A percentile compares a stretch with the other conserved stretches of the same genome.
phyloP scores from a whole-genome alignment of 2,797 vertebrate species.

The Tamandua tetradactyla region DNA sequence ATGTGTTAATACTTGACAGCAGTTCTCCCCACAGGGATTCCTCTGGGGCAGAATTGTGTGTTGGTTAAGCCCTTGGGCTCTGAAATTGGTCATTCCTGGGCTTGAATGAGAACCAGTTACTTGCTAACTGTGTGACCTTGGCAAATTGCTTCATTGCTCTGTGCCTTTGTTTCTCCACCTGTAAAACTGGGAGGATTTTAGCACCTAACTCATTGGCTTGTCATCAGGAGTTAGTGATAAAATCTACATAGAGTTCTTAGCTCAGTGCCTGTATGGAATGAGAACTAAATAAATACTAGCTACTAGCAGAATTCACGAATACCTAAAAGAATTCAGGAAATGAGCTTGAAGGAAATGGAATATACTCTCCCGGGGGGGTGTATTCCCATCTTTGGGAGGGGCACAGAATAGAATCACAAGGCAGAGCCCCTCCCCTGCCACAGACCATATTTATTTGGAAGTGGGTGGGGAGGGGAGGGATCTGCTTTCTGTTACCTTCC shows the following conservation, averaged over 20 bases:
- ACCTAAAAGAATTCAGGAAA: conserved; percentile 40
- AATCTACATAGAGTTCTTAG: neutral
- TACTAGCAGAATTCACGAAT: conserved; percentile 7
- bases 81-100: neutral
- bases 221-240: neutral
- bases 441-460: neutral
- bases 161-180: neutral
- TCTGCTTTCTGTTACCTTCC: conserved; percentile 24
- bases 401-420: neutral
- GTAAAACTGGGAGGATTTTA: conserved; percentile 8
- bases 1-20: neutral
- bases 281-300: neutral
- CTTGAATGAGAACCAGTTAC: neutral
- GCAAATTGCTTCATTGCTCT: neutral
- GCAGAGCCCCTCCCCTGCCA: neutral
- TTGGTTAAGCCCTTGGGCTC: neutral
- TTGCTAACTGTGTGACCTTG: neutral
- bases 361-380: neutral
- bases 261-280: neutral
- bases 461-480: neutral
- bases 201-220: neutral
- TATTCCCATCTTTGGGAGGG: neutral
- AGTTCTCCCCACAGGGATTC: neutral
- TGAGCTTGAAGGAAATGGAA: neutral
- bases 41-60: neutral